Evolutionary conservation across 2,797 vertebrate species (phyloP).

Genomic region (Australoheros facetus): DNA sequence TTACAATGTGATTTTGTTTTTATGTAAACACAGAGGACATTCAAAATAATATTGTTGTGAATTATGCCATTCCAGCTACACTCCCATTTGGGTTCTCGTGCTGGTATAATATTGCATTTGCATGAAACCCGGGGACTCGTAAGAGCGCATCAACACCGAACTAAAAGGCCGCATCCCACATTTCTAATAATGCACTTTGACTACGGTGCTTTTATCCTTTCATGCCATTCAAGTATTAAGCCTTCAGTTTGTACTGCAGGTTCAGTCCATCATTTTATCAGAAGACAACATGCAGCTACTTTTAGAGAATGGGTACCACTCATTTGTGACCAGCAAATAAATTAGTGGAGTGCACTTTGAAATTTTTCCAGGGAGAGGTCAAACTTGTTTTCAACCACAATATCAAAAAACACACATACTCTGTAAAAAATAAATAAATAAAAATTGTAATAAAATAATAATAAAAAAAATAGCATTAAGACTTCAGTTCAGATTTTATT

Average conservation of each 20-base stretch:
- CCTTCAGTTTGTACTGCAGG: neutral
- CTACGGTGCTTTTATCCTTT: neutral
- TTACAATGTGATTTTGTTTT: neutral
- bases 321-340: neutral
- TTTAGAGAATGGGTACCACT: neutral
- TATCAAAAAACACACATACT: neutral
- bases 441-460: no score
- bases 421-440: neutral
- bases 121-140: neutral
- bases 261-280: neutral
- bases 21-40: neutral
- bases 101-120: neutral
- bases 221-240: neutral
- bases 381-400: neutral
- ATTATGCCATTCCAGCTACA: neutral
- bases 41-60: neutral
- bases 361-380: neutral
- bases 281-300: no score
- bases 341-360: neutral
- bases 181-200: no score
- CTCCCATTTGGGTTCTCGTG: neutral
- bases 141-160: neutral
- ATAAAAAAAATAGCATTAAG: neutral
- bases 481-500: slow-evolving; percentile 29
- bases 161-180: neutral